These are phyloP conservation scores for Parelbella ahira DNA, from an alignment of 2,888 invertebrate genomes.

Conservation along the genomic window DNA sequence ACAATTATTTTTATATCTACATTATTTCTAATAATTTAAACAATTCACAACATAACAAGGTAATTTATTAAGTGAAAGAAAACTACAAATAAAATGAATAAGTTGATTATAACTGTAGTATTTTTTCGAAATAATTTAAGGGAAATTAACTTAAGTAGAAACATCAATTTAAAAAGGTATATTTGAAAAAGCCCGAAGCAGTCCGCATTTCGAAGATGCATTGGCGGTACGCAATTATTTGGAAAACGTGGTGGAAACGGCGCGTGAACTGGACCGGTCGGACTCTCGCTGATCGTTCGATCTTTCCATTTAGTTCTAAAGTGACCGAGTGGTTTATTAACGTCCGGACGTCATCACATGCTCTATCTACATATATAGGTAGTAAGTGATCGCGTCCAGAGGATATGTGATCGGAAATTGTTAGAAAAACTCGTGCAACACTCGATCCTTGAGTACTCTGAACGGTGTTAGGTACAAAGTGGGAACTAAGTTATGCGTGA, in stretches of 20 bases:
- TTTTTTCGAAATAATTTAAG: no score
- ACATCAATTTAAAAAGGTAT: no score
- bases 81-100: no score
- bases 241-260: conserved; percentile 45
- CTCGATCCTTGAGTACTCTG: no score
- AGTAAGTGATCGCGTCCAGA: neutral
- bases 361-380: conserved; percentile 4
- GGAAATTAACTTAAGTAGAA: no score
- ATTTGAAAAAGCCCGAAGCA: no score
- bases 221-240: conserved; percentile 42
- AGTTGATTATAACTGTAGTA: no score
- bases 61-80: no score
- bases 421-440: conserved; percentile 15
- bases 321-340: conserved; percentile 19
- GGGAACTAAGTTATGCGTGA: no score
- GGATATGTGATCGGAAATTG: conserved; percentile 18
- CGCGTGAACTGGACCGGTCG: conserved; percentile 35
- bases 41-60: no score
- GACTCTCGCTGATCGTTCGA: conserved; percentile 37
- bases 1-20: no score
- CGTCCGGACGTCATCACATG: conserved; percentile 22
- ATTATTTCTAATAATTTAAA: conserved; percentile 1
- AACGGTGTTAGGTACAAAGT: conserved; percentile 5
- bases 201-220: conserved; percentile 23
- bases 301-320: conserved; percentile 29